These are phyloP conservation scores for Elegia similella DNA, from an alignment of 2,888 invertebrate genomes.

Conservation along the genomic window DNA sequence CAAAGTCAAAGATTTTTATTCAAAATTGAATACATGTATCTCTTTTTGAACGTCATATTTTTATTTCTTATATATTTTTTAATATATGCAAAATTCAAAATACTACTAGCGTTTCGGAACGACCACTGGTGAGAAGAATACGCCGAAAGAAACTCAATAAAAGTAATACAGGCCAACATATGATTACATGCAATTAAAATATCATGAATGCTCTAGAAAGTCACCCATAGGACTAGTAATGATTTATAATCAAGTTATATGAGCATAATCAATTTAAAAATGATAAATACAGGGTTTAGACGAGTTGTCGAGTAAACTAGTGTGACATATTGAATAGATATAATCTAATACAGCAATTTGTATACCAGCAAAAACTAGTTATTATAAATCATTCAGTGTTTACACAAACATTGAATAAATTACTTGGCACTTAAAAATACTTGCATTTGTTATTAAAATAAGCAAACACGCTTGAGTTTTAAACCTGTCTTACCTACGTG, in stretches of 20 bases:
- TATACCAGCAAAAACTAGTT: background rate
- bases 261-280: background rate
- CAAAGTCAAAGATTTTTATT: too few relatives aligned
- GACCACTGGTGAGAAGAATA: too few relatives aligned
- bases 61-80: too few relatives aligned
- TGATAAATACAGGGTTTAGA: background rate
- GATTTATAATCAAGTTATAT: background rate
- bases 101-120: too few relatives aligned
- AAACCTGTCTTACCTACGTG: background rate
- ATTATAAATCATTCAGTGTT: background rate
- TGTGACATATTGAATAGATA: background rate
- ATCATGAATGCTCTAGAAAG: background rate
- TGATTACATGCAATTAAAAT: too few relatives aligned
- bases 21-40: too few relatives aligned
- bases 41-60: too few relatives aligned
- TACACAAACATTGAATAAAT: slow-evolving; percentile 13
- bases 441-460: slow-evolving; percentile 20
- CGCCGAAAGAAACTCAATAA: too few relatives aligned
- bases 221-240: background rate
- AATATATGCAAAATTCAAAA: too few relatives aligned
- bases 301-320: background rate
- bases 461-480: too few relatives aligned
- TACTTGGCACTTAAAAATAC: slow-evolving; percentile 1
- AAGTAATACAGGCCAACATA: too few relatives aligned
- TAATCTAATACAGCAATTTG: background rate